Base-by-base conservation (phyloP, 2,888 invertebrate species). In the Panopea generosa region DNA sequence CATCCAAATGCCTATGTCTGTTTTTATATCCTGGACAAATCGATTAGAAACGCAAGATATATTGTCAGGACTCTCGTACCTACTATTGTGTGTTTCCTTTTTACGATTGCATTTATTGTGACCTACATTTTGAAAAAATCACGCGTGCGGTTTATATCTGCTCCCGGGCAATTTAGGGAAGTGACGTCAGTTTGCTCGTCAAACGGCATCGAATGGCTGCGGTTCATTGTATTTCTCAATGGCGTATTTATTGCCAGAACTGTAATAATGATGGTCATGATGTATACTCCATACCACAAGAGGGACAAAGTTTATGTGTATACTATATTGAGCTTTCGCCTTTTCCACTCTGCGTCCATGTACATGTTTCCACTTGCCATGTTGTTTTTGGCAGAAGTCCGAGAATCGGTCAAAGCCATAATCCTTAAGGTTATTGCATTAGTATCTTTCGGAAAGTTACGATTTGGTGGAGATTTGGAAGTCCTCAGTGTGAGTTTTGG, bases 301-400 rank as follows among this genome's bases (percentile, higher is more conserved):
- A 20, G 2, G 0, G 26, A 43, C 16, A 66, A 60, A 1, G 27
- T 38, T 1, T 27, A 67, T 16, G 61, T 66, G 20, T 29, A 43
- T 1, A 26, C 22, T n/a, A 0, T 73, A 1, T 22, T 72, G 4
- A 26, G 47, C 0, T 7, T 77, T 0, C 20, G 65, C n/a, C 40
- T 72, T 6, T 14, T 77, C n/a, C 77, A 77, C 33, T 50, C 52
- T 0, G 63, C 68, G 50, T 24, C 49, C 3, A 18, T 77, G 27
- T 72, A 72, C 40, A 27, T 57, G 18, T 20, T 77, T 40, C 72
- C 77, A 47, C 49, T 59, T 18, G 52, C 65, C 33, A 38, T 65
- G 47, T 55, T 77, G 6, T 72, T 63, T 55, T 27, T 77, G 3
- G 26, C 68, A 27, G 77, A 77, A 24, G 72, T 77, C 3, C 47